Evolutionary conservation across 2,797 vertebrate genomes (phyloP).

Genomic region (Propithecus perrieri): DNA sequence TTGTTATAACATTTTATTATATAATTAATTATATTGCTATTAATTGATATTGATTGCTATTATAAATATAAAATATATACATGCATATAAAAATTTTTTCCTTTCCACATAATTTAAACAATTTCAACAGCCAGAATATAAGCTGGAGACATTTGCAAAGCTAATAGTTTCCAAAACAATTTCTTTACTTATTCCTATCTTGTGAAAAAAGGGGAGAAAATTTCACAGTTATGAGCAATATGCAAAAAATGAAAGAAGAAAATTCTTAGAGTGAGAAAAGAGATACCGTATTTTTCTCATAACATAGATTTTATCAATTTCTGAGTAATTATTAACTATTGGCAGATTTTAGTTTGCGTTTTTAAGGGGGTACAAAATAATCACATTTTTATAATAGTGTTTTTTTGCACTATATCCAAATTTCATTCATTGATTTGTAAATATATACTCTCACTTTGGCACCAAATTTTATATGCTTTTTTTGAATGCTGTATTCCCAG

Average conservation of each 20-base stretch:
- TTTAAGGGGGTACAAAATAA: neutral
- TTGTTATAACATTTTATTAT: no score
- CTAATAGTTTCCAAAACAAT: neutral
- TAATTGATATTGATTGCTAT: no score
- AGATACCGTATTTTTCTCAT: neutral
- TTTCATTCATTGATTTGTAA: constrained; percentile 10
- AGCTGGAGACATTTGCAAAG: neutral
- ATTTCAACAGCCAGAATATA: neutral
- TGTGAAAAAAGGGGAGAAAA: neutral
- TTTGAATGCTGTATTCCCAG: neutral
- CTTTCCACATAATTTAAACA: neutral
- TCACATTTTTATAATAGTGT: neutral
- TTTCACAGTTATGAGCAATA: neutral
- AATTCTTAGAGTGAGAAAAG: neutral
- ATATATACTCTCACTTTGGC: neutral
- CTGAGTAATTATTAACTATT: neutral
- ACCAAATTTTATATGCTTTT: neutral
- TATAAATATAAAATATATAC: neutral
- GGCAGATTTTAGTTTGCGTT: neutral
- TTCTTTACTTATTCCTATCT: neutral
- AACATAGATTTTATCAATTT: neutral
- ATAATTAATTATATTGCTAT: no score
- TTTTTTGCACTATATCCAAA: neutral
- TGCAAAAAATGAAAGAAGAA: neutral
- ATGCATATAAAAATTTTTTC: neutral